phyloP scores from a whole-genome alignment of 2,888 invertebrate genomes.

The Noctuana brunneofusca region DNA sequence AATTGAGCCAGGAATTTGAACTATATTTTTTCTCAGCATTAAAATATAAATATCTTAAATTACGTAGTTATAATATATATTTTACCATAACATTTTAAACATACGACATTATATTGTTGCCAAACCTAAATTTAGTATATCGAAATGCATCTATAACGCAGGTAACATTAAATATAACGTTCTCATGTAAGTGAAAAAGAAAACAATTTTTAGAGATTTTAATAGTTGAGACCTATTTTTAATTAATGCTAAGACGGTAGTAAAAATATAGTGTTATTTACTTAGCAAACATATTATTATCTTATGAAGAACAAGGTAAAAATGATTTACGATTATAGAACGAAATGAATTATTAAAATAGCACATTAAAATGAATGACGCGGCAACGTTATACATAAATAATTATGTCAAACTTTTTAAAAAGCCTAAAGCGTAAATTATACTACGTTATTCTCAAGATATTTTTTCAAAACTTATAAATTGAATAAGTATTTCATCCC shows the following conservation, averaged over 20 bases:
- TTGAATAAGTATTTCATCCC: background rate
- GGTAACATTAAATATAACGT: conserved; percentile 10
- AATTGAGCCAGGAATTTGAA: conserved; percentile 40
- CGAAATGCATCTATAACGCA: background rate
- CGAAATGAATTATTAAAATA: background rate
- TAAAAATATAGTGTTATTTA: background rate
- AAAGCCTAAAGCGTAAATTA: background rate
- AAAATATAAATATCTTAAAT: conserved; percentile 33
- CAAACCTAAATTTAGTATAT: conserved; percentile 20
- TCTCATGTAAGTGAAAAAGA: conserved; percentile 1
- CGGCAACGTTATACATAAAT: conserved; percentile 2
- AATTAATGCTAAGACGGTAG: background rate
- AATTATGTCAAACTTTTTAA: background rate
- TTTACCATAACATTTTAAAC: conserved; percentile 6
- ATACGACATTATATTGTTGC: conserved; percentile 16
- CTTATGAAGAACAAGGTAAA: background rate
- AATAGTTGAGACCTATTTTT: too few relatives aligned
- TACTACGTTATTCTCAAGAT: background rate
- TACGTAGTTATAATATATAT: conserved; percentile 20
- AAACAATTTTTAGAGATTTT: background rate
- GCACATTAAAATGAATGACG: background rate
- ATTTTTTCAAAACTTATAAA: conserved; percentile 1
- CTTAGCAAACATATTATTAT: background rate
- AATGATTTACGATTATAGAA: background rate
- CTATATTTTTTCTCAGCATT: conserved; percentile 31